A percentile compares a stretch with the other conserved stretches of the same genome.
These are phyloP conservation scores for Clarias platycephalus DNA, from an alignment of 2,797 vertebrate genomes.

Conservation along the genomic window DNA sequence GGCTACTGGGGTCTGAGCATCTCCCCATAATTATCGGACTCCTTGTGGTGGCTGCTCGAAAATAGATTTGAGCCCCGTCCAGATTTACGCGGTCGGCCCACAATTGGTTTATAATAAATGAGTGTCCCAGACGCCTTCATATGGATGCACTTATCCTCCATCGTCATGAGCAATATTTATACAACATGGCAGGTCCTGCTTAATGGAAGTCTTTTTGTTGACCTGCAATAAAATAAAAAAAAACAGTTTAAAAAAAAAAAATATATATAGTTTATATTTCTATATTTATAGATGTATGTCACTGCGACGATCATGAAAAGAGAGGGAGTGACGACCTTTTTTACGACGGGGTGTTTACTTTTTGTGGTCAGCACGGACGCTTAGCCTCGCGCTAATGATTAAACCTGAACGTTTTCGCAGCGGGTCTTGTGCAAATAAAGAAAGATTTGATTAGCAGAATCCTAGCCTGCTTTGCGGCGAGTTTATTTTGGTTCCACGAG, in stretches of 20 bases:
- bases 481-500: constrained; percentile 27
- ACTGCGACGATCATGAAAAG: constrained; percentile 22
- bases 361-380: constrained; percentile 52
- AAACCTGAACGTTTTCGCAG: constrained; percentile 54
- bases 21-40: constrained; percentile 81
- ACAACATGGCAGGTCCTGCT: constrained; percentile 67
- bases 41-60: constrained; percentile 69
- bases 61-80: constrained; percentile 75
- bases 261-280: constrained; percentile 60
- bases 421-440: constrained; percentile 14
- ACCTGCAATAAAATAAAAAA: constrained; percentile 64
- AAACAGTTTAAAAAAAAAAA: constrained; percentile 50
- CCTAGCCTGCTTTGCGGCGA: too few species aligned
- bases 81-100: constrained; percentile 72
- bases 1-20: constrained; percentile 73
- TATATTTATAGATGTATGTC: constrained; percentile 43
- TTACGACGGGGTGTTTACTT: constrained; percentile 60
- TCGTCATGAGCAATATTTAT: constrained; percentile 68
- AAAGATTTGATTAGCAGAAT: constrained; percentile 22
- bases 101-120: constrained; percentile 79
- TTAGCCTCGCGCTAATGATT: constrained; percentile 57
- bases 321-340: constrained; percentile 58
- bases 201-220: constrained; percentile 71
- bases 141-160: constrained; percentile 75
- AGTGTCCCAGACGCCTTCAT: constrained; percentile 75